These are phyloP conservation scores for Troilus luridus DNA, from an alignment of 2,888 invertebrate genomes.

Conservation along the genomic window DNA sequence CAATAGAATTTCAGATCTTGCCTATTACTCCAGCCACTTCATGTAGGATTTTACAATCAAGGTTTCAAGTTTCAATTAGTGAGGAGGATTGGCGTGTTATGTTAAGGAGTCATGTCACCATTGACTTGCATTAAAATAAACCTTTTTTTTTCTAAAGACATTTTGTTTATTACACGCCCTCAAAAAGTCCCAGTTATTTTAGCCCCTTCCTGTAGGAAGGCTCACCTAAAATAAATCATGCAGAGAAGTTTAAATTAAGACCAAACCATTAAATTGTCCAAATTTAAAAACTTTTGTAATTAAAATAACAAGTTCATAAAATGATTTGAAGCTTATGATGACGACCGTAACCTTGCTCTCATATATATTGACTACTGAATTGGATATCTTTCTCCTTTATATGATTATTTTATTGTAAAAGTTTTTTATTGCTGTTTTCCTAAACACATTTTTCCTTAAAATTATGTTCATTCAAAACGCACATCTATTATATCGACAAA, in stretches of 20 bases:
- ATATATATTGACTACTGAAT: background rate
- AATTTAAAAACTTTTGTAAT: background rate
- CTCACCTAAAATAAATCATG: background rate
- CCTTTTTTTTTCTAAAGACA: too few relatives aligned
- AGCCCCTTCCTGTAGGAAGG: too few relatives aligned
- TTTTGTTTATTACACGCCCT: too few relatives aligned
- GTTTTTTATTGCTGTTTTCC: background rate
- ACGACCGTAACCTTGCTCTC: background rate
- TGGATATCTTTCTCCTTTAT: background rate
- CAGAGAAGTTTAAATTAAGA: background rate
- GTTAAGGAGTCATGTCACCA: too few relatives aligned
- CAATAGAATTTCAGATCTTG: too few relatives aligned
- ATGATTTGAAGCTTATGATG: background rate
- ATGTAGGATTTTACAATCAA: too few relatives aligned
- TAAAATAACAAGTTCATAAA: background rate
- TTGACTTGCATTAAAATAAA: too few relatives aligned
- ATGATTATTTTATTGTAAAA: background rate
- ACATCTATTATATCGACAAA: background rate
- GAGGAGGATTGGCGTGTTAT: too few relatives aligned
- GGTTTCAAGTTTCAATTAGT: too few relatives aligned
- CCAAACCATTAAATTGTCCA: background rate
- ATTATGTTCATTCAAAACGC: background rate
- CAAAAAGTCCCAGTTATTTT: too few relatives aligned
- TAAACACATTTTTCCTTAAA: background rate
- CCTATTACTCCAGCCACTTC: too few relatives aligned